phyloP scores from a whole-genome alignment of 2,797 vertebrate species.

The Carduelis carduelis region DNA sequence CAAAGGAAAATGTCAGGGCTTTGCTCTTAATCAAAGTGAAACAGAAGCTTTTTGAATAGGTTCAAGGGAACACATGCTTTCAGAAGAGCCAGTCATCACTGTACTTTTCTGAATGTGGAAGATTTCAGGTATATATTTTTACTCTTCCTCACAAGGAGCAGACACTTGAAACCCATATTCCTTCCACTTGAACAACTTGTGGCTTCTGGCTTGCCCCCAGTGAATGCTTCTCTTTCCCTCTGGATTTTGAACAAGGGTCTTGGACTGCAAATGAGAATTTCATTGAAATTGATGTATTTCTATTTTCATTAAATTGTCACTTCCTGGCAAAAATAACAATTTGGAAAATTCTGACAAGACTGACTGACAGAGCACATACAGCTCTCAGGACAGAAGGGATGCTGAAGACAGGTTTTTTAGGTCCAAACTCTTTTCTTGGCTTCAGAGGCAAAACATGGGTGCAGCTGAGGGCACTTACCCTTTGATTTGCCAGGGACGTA shows the following conservation, averaged over 20 bases:
- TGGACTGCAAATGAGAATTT: neutral
- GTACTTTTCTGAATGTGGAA: neutral
- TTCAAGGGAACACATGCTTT: neutral
- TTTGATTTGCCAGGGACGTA: neutral
- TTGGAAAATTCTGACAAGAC: neutral
- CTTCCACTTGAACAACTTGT: neutral
- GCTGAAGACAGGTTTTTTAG: neutral
- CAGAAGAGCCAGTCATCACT: neutral
- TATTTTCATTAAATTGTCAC: neutral
- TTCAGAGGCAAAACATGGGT: neutral
- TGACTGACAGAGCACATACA: neutral
- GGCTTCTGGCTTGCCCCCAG: neutral
- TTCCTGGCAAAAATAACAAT: neutral
- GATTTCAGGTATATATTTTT: neutral
- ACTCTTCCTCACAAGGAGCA: neutral
- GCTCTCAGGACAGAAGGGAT: neutral
- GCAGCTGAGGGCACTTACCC: neutral
- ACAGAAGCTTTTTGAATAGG: neutral
- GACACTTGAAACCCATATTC: neutral
- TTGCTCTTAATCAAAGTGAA: neutral
- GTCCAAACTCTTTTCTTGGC: neutral
- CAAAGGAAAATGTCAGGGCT: neutral
- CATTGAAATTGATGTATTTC: neutral
- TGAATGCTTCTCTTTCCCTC: neutral
- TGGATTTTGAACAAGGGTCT: neutral